Evolutionary conservation across 2,113 vertebrate species (phyloP), one percentile per base, ranked within the genome.

Genomic region (Sterrhoptilus dennistouni): DNA sequence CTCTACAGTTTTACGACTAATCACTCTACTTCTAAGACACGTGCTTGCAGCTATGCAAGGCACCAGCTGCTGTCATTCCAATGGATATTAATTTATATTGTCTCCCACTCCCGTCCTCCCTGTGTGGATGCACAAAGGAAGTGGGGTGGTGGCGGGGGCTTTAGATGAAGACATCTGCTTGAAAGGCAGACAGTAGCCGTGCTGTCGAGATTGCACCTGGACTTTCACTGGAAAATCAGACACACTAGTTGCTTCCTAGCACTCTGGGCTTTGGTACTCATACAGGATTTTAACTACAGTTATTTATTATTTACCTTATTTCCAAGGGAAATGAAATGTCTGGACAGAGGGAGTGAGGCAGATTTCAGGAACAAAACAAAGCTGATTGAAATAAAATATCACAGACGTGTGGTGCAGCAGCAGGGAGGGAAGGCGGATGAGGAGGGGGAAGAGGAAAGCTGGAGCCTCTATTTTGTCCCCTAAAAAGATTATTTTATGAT

Each of bases 1-100:
- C 92, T 93, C 93, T 87, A 87, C 93, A 71, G 52, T 89, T 85
- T 91, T 95, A 93, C 13, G 4, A 92, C 95, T 97, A 97, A 97
- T 98, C 97, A 96, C 88, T 97, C 90, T 97, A 95, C 97, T 97
- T 97, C 81, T 95, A 93, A 97, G 96, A 96, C 97, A 97, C 87
- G 90, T 98, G 98, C 97, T 97, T 15, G 9, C 83, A 95, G 97
- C 97, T 96, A 93, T 96, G 97, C 93, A 74, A 98, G 97, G 96
- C 97, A 97, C 91, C 96, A 98, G 96, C 98, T 98, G 98, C 98
- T 98, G 98, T 97, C 97, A 98, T 98, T 97, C 98, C 98, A 97
- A 97, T 97, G 96, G 98, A 98, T 98, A 97, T 98, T 98, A 98
- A 98, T 98, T 97, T 96, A 97, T 97, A 98, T 98, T 98, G 97